phyloP scores from a whole-genome alignment of 2,888 invertebrate species.

The Pachymerium ferrugineum region DNA sequence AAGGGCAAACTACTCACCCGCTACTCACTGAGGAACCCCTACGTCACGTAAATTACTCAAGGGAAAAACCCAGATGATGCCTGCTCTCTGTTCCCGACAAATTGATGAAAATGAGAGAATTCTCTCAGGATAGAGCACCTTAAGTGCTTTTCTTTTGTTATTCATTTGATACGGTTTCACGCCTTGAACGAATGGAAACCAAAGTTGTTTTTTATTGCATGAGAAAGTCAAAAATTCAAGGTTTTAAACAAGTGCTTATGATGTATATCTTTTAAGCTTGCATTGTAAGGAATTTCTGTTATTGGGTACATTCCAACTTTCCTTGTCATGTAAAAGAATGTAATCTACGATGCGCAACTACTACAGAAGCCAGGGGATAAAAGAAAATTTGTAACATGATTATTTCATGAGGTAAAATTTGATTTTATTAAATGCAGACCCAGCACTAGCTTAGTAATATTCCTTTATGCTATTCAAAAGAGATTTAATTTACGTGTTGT shows the following conservation, averaged over 20 bases:
- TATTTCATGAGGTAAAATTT: too few relatives aligned
- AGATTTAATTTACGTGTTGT: too few relatives aligned
- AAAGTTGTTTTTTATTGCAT: background rate
- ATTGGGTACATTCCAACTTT: background rate
- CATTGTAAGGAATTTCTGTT: too few relatives aligned
- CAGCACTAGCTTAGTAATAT: too few relatives aligned
- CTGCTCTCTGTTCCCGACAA: background rate
- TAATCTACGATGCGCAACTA: background rate
- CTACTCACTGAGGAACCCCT: background rate
- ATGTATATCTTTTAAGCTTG: too few relatives aligned
- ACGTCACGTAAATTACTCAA: conserved; percentile 1
- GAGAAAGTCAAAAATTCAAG: too few relatives aligned
- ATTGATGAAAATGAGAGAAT: background rate
- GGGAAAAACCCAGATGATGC: background rate
- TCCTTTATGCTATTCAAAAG: too few relatives aligned
- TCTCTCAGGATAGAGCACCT: background rate
- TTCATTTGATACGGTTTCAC: too few relatives aligned
- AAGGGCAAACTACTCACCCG: background rate
- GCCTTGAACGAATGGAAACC: too few relatives aligned
- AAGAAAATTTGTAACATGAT: background rate
- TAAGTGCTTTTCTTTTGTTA: too few relatives aligned
- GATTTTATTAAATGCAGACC: too few relatives aligned
- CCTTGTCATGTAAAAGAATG: background rate
- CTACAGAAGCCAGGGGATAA: background rate
- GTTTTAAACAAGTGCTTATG: too few relatives aligned